These are phyloP conservation scores for Calliscelio sp. DNA, from an alignment of 2,888 invertebrate species.

Conservation along the genomic window DNA sequence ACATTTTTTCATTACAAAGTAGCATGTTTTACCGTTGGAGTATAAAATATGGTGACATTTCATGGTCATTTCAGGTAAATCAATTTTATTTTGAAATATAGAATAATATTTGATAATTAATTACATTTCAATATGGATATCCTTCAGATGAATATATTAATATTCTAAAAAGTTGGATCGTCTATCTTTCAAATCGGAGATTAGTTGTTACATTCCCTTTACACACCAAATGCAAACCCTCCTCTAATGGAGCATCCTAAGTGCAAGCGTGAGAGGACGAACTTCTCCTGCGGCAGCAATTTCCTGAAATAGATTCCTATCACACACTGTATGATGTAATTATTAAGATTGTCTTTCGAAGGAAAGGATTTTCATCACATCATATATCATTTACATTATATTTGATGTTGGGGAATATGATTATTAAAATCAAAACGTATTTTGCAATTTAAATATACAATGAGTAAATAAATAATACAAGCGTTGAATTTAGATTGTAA, in stretches of 20 bases:
- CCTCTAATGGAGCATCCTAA: conserved; percentile 70
- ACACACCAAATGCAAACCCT: conserved; percentile 61
- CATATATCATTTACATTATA: conserved; percentile 49
- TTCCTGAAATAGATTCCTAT: conserved; percentile 71
- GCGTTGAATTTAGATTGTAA: too few relatives aligned
- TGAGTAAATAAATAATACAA: too few relatives aligned
- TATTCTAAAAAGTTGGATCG: conserved; percentile 26
- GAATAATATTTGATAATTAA: too few relatives aligned
- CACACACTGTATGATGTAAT: conserved; percentile 69
- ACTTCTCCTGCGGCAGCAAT: conserved; percentile 70
- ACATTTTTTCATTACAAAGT: too few relatives aligned
- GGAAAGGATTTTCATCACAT: conserved; percentile 55
- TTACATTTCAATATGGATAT: too few relatives aligned
- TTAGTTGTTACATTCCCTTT: conserved; percentile 62
- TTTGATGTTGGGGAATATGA: too few relatives aligned
- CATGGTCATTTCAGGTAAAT: too few relatives aligned
- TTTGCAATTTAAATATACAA: too few relatives aligned
- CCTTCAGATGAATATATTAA: conserved; percentile 1
- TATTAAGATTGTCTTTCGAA: conserved; percentile 64
- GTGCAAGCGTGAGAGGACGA: conserved; percentile 66
- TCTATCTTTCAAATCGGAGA: conserved; percentile 37
- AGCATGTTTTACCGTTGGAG: too few relatives aligned
- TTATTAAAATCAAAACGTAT: too few relatives aligned
- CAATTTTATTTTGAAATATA: too few relatives aligned
- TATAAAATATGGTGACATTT: too few relatives aligned